A percentile compares a stretch with the other conserved stretches of the same genome.
Conservation (phyloP, 2,888 invertebrate genomes). For the Platycnemis pennipes region DNA sequence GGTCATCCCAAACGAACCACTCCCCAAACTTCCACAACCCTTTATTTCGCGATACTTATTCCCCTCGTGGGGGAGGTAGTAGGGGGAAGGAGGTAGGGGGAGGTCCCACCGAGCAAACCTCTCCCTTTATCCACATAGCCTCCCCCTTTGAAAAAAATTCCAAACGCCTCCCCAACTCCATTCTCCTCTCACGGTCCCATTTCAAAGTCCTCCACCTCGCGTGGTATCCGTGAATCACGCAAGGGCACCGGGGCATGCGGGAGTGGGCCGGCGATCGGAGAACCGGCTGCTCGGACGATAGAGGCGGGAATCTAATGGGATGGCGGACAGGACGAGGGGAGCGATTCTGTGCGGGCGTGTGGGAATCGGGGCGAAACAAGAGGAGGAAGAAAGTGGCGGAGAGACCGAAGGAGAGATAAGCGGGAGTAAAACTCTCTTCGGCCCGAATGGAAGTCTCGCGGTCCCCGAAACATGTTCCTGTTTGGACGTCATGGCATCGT, state of each 20-base stretch:
- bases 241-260: not conserved
- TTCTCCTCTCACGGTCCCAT: not conserved
- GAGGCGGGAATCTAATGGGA: not conserved
- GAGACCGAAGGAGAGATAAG: not conserved
- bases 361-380: not conserved
- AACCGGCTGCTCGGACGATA: not conserved
- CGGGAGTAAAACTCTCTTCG: not conserved
- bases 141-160: not conserved
- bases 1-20: not conserved
- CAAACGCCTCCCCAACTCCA: not conserved
- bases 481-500: not conserved
- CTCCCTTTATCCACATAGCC: not conserved
- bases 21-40: not conserved
- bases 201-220: not conserved
- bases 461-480: not conserved
- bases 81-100: too few relatives aligned
- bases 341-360: not conserved
- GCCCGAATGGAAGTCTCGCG: not conserved
- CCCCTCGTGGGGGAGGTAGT: too few relatives aligned
- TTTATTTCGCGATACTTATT: too few relatives aligned
- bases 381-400: not conserved
- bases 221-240: conserved; percentile 26
- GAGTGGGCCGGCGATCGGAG: not conserved
- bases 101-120: not conserved
- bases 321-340: not conserved